Evolutionary conservation across 2,888 invertebrate species (phyloP).

Genomic region (Halictus ligatus): DNA sequence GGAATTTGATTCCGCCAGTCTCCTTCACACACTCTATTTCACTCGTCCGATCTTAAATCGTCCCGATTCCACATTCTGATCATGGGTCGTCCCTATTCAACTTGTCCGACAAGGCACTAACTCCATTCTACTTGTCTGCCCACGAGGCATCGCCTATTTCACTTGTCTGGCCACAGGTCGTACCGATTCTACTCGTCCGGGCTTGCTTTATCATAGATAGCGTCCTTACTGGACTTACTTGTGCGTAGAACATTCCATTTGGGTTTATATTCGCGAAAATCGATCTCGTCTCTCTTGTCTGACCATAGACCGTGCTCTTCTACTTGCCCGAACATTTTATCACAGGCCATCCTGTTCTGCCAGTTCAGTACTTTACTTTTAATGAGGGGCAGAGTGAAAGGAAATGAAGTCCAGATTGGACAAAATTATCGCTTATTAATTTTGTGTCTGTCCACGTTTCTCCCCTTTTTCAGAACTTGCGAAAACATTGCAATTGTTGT

Average conservation of each 20-base stretch:
- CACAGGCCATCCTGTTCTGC: no score
- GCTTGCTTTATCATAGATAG: no score
- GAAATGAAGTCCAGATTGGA: no score
- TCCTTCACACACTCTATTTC: background rate
- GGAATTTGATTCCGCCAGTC: background rate
- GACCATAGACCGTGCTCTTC: background rate
- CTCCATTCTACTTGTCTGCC: background rate
- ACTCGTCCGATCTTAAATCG: background rate
- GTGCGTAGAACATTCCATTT: no score
- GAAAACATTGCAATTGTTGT: no score
- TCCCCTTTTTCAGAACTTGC: no score
- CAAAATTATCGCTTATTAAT: no score
- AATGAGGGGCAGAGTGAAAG: no score
- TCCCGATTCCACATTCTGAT: background rate
- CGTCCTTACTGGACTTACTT: no score
- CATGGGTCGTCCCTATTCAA: background rate
- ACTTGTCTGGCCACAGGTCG: background rate
- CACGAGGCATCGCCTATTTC: background rate
- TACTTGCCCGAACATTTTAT: background rate
- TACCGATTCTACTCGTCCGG: background rate
- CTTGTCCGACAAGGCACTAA: background rate
- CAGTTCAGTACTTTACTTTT: no score
- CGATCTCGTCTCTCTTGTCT: background rate
- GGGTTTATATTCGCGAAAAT: no score
- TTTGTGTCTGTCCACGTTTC: no score